phyloP scores from a whole-genome alignment of 2,113 vertebrate genomes.

The Marmota monax region DNA sequence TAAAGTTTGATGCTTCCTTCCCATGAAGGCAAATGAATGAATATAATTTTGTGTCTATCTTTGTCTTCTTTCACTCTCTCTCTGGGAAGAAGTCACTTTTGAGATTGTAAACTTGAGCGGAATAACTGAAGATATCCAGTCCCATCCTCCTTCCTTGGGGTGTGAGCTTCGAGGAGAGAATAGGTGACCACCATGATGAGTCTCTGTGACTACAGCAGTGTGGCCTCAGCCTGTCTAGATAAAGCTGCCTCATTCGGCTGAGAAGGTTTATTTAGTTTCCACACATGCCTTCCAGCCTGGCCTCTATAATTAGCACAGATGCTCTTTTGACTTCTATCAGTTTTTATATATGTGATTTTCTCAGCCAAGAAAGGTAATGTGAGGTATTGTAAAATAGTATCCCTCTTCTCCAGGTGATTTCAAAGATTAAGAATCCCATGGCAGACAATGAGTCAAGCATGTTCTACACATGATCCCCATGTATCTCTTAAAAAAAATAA shows the following conservation, averaged over 20 bases:
- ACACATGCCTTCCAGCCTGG: background rate
- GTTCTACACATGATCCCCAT: background rate
- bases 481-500: background rate
- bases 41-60: background rate
- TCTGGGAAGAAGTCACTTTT: background rate
- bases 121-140: background rate
- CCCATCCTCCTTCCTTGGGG: background rate
- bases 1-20: background rate
- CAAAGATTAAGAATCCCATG: background rate
- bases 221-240: background rate
- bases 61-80: background rate
- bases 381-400: background rate
- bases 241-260: background rate
- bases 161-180: background rate
- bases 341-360: background rate
- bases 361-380: background rate
- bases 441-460: background rate
- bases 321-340: background rate
- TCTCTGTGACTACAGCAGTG: accelerated
- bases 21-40: background rate
- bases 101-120: background rate
- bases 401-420: background rate
- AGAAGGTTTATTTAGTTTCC: background rate
- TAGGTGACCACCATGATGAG: background rate
- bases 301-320: background rate